Conservation (phyloP, 1,140 invertebrate genomes). For the Apis laboriosa region DNA sequence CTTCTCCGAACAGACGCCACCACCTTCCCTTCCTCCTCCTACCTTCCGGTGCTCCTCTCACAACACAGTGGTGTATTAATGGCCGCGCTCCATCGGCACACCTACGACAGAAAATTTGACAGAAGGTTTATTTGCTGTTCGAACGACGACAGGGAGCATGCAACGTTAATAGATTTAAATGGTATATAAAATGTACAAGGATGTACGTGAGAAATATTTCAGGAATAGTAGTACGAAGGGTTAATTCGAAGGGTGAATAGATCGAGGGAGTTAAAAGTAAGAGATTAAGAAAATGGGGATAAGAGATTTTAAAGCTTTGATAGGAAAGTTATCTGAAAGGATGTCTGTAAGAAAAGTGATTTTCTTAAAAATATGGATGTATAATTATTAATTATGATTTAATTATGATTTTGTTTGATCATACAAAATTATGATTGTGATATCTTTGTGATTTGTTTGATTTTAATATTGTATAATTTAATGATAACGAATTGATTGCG, state of each 20-base stretch:
- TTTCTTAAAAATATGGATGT: no score
- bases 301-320: no score
- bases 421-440: no score
- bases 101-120: slow-evolving; percentile 39
- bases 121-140: background rate
- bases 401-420: no score
- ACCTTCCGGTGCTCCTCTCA: slow-evolving; percentile 29
- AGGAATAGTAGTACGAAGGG: background rate
- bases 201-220: background rate
- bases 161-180: background rate
- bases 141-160: no score
- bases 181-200: background rate
- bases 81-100: slow-evolving; percentile 3
- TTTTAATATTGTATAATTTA: no score
- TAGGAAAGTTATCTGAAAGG: no score
- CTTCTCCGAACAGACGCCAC: slow-evolving; percentile 53
- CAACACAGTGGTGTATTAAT: slow-evolving; percentile 67
- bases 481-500: background rate
- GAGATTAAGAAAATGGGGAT: no score
- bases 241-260: no score
- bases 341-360: no score
- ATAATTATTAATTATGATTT: no score
- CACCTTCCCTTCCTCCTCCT: slow-evolving; percentile 51
- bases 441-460: background rate
- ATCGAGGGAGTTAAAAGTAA: no score